Base-by-base conservation (phyloP, 2,113 vertebrate genomes). In the Maccullochella peelii region DNA sequence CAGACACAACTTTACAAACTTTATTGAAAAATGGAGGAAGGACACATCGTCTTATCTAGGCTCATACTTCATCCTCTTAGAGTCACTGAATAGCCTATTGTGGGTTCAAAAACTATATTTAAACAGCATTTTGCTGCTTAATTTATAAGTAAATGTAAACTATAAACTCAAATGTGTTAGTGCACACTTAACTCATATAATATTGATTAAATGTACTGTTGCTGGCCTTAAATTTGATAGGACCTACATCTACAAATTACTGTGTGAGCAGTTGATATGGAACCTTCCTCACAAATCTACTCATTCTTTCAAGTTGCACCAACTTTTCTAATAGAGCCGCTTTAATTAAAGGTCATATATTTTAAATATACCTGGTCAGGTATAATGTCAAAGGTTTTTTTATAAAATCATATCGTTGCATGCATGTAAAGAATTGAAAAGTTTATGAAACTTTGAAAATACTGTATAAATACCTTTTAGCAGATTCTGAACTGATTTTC, bases 401-500 rank as follows among this genome's bases (percentile, higher is more conserved):
- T 4, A 50, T 44, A 10, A 52, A 80, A 70, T 59, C 18, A 16
- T 42, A 52, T 82, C 66, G 77, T 9, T 14, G 15, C 14, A 38
- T 63, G 44, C 76, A 58, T 57, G 59, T 65, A 57, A 70, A 71
- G 40, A 77, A 36, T 5, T 27, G 6, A 71, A 85, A 88, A 76
- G 57, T 84, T 86, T 18, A 40, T 55, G 12, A 71, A 82, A 62
- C 42, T 71, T 40, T 58, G 66, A 73, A 82, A 79, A 88, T 18
- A n/a, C n/a, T n/a, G n/a, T n/a, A 49, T 72, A 30, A 76, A 72
- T 79, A 82, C 42, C 54, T 77, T 83, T 80, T 18, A 67, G 21
- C 49, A 70, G 73, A 79, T 76, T 75, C 44, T 58, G 77, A 77
- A 90, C 85, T 80, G 83, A 84, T 79, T 91, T 90, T 90, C 82